These are phyloP conservation scores for Ruditapes philippinarum DNA, from an alignment of 1,140 invertebrate species.

Conservation along the genomic window DNA sequence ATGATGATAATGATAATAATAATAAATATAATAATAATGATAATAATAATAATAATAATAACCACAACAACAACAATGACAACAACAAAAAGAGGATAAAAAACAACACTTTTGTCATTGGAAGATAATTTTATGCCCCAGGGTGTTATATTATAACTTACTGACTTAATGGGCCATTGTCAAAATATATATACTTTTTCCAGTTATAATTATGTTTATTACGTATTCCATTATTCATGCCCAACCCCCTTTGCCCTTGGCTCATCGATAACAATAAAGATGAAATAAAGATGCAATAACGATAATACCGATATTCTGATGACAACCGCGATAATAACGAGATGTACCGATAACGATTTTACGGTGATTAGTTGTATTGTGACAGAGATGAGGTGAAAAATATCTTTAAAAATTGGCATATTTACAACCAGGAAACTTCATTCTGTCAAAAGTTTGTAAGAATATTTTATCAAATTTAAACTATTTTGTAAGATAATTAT, in stretches of 20 bases:
- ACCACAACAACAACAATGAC: no score
- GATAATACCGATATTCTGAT: slow-evolving; percentile 12
- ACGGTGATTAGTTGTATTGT: slow-evolving; percentile 9
- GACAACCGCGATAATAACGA: neutral
- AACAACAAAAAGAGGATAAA: no score
- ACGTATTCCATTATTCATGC: neutral
- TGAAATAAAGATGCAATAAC: slow-evolving; percentile 2
- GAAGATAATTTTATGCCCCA: neutral
- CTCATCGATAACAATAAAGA: slow-evolving; percentile 15
- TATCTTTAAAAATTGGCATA: neutral
- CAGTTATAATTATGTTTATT: slow-evolving; percentile 7
- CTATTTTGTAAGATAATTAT: no score
- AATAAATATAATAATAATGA: no score
- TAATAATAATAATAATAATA: no score
- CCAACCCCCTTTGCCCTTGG: neutral
- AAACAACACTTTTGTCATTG: no score
- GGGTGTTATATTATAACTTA: no score
- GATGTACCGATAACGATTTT: neutral
- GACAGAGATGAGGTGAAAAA: neutral
- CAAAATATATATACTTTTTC: neutral
- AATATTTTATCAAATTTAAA: no score
- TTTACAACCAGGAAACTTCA: slow-evolving; percentile 7
- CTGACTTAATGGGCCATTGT: neutral
- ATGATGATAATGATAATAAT: no score
- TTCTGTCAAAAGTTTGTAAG: no score